These are phyloP conservation scores for Hydrolagus colliei DNA, from an alignment of 2,797 vertebrate genomes.

Conservation along the genomic window DNA sequence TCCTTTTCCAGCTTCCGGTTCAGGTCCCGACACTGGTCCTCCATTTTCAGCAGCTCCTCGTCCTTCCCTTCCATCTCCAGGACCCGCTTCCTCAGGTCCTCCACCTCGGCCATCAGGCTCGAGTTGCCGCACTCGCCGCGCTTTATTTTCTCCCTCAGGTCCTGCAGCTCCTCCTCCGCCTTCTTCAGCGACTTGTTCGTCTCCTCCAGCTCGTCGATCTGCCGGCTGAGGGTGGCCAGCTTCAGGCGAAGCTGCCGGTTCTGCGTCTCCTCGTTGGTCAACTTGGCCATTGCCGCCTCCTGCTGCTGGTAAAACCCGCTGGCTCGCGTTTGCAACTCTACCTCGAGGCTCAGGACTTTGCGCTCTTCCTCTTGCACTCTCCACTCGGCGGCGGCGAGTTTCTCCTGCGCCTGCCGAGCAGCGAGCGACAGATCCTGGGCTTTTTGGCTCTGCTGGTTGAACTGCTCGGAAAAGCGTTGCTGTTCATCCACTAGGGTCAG, in stretches of 20 bases:
- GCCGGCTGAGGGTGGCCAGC: constrained; percentile 74
- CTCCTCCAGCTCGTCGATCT: constrained; percentile 87
- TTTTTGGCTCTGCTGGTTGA: constrained; percentile 72
- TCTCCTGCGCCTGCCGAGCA: constrained; percentile 64
- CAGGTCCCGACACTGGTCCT: constrained; percentile 87
- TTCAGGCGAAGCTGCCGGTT: constrained; percentile 82
- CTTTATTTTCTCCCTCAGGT: constrained; percentile 81
- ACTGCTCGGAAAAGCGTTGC: constrained; percentile 75
- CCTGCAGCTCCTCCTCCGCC: constrained; percentile 86
- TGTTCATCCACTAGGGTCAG: constrained; percentile 94
- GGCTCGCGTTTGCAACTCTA: constrained; percentile 65
- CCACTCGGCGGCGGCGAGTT: constrained; percentile 65
- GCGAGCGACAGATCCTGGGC: constrained; percentile 70
- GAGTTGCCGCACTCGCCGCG: constrained; percentile 78
- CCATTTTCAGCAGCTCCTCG: constrained; percentile 85
- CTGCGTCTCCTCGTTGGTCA: constrained; percentile 82
- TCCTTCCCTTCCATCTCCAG: constrained; percentile 96
- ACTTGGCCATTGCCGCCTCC: constrained; percentile 79
- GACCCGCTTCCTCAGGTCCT: constrained; percentile 80
- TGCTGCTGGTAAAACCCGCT: constrained; percentile 67
- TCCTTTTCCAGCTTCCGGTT: constrained; percentile 87
- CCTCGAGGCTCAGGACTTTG: constrained; percentile 72
- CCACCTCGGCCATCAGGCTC: constrained; percentile 76
- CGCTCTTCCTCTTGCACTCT: constrained; percentile 71
- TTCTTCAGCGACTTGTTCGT: constrained; percentile 80